phyloP scores from a whole-genome alignment of 37 sponge, comb jelly and placozoan species.

The Eunapius fragilis region DNA sequence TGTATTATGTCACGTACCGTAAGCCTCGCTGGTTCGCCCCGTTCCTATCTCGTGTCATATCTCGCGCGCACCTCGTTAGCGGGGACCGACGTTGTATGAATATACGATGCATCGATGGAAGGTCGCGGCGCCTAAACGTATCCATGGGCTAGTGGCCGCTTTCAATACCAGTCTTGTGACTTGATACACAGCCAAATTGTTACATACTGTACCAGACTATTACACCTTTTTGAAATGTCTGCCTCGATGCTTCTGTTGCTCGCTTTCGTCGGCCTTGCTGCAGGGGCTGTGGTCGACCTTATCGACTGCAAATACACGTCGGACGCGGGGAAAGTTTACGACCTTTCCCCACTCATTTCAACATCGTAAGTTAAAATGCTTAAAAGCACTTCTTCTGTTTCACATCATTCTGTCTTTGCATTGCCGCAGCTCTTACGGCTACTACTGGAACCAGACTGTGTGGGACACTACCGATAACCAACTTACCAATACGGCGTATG shows the following conservation, averaged over 20 bases:
- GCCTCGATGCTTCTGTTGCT: background rate
- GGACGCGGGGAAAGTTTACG: conserved; percentile 35
- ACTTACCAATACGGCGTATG: conserved; percentile 26
- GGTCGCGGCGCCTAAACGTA: background rate
- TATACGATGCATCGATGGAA: no score
- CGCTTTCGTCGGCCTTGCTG: background rate
- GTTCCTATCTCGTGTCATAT: no score
- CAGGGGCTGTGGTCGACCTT: conserved; percentile 6
- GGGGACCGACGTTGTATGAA: no score
- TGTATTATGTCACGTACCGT: no score
- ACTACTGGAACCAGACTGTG: conserved; percentile 34
- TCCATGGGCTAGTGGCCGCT: background rate
- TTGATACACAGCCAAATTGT: no score
- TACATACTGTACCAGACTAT: no score
- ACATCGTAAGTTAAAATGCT: conserved; percentile 1
- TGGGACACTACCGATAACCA: conserved; percentile 42
- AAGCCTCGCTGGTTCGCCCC: no score
- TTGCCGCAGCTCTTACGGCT: conserved; percentile 1
- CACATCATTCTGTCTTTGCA: no score
- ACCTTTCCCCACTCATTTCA: conserved; percentile 53
- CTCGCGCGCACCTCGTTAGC: no score
- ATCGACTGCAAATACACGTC: conserved; percentile 38
- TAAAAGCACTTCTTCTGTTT: no score
- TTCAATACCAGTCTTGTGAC: background rate
- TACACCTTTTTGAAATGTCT: background rate